Evolutionary conservation across 1,140 invertebrate genomes (phyloP), one percentile per base, ranked within the genome.

Genomic region (Glossosoma conforme): DNA sequence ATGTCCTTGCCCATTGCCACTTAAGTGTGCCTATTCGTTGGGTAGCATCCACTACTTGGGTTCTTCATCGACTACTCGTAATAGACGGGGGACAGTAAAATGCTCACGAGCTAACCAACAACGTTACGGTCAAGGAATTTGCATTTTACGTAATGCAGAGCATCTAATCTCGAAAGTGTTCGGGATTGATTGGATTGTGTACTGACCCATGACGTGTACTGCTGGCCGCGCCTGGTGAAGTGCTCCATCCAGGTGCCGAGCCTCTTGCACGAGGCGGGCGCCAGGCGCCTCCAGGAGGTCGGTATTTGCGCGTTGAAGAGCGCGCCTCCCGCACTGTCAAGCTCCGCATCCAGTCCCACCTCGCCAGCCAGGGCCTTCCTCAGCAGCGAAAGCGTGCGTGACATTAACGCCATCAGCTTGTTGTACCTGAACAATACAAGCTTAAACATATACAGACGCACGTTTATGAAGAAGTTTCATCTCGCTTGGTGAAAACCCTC

Each of bases 171-270:
- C 24, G n/a, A 28, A 28, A 28, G 24, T 6, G n/a, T 8, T 8
- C 6, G 24, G n/a, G n/a, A 28, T 8, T 28, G n/a, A n/a, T n/a
- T n/a, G n/a, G n/a, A n/a, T n/a, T 25, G 18, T 30, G 10, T 17
- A 22, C 18, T 50, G 68, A 87, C 86, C 90, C 90, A 93, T 49
- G 75, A 66, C 8, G 75, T 78, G 60, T 91, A 92, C 64, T 91
- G 89, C 24, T 70, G 68, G 11, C 65, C 65, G 22, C 72, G 54
- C 4, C 53, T 76, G 57, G 83, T 77, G 66, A 93, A 92, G 69
- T 93, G 89, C 22, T 87, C 82, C 71, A 94, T 87, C 91, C 91
- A 96, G 36, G 83, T 82, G 8, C 85, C 87, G 4, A 96, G 77
- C 38, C 75, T 82, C 69, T 94, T 95, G 60, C 82, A 82, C 1